These are phyloP conservation scores for Natrix natrix DNA, from an alignment of 2,797 vertebrate species.

Conservation along the genomic window DNA sequence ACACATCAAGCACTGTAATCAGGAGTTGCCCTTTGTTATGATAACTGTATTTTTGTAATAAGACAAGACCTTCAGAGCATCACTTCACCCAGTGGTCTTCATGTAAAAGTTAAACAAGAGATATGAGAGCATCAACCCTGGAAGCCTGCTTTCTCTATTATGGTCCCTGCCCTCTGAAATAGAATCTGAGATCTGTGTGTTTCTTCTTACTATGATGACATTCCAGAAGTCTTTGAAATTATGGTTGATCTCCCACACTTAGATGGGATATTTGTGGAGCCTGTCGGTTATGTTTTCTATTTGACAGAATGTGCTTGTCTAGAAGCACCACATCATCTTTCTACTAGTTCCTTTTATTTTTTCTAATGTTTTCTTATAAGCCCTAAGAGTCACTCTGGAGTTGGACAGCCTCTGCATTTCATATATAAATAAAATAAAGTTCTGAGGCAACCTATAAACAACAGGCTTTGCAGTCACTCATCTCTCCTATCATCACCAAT, in stretches of 20 bases:
- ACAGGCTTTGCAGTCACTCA: neutral
- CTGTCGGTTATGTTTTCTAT: neutral
- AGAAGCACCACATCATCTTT: neutral
- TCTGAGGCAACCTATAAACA: neutral
- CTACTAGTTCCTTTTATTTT: neutral
- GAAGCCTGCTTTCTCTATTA: neutral
- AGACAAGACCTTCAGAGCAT: too few relatives aligned
- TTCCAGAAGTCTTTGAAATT: neutral
- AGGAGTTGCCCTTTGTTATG: neutral
- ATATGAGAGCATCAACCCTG: neutral
- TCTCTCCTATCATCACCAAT: neutral
- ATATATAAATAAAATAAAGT: neutral
- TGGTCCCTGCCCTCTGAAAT: neutral
- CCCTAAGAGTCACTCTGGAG: neutral
- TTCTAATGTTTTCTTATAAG: neutral
- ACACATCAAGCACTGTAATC: neutral
- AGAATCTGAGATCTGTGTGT: neutral
- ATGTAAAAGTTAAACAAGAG: too few relatives aligned
- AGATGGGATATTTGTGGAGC: neutral
- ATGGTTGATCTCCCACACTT: neutral
- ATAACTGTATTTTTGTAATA: too few relatives aligned
- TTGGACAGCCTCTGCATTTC: neutral
- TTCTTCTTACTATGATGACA: neutral
- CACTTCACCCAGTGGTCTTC: too few relatives aligned
- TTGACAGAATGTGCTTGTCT: neutral